These are phyloP conservation scores for Torymus auratus DNA, from an alignment of 2,888 invertebrate genomes.

Conservation along the genomic window DNA sequence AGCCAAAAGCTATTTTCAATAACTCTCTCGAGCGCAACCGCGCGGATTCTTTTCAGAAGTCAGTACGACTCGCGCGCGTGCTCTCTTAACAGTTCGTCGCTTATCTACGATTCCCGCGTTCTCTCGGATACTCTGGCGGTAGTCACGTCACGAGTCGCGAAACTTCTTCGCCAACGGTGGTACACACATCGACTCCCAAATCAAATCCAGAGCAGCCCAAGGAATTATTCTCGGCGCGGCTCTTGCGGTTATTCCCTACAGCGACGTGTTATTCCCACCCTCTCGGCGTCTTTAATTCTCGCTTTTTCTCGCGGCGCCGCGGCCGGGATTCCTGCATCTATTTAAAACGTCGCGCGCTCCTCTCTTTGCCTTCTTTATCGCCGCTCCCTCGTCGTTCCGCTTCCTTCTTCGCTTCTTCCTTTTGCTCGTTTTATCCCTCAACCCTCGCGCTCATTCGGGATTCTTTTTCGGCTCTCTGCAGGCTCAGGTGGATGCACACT, in stretches of 20 bases:
- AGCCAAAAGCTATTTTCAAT: no score
- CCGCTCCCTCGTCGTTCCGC: no score
- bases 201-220: no score
- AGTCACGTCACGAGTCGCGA: not conserved
- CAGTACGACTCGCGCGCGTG: no score
- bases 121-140: not conserved
- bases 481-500: not conserved
- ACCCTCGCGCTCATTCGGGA: no score
- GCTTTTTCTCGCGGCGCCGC: no score
- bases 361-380: no score
- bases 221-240: not conserved
- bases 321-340: conserved; percentile 22
- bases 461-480: no score
- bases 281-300: no score
- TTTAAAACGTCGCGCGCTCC: conserved; percentile 10
- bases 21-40: no score
- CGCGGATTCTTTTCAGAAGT: no score
- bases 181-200: no score
- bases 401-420: not conserved
- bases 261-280: not conserved
- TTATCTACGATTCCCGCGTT: not conserved
- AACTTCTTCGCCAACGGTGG: conserved; percentile 1
- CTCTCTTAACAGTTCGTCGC: not conserved
- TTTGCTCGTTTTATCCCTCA: not conserved
- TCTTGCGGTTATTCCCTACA: not conserved